Evolutionary conservation across 1,140 invertebrate genomes (phyloP).

Genomic region (Halotydeus destructor): DNA sequence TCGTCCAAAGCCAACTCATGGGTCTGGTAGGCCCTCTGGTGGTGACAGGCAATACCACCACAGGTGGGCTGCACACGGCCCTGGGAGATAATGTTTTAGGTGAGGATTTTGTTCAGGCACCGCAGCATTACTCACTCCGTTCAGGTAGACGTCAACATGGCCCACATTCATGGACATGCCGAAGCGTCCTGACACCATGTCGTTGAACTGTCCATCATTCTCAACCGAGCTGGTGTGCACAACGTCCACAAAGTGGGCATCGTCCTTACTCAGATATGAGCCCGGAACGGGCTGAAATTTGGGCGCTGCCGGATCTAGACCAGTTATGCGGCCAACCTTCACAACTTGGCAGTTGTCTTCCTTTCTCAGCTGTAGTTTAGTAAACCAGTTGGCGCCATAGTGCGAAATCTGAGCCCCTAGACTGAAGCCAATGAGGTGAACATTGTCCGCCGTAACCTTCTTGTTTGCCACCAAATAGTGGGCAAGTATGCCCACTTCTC

Average conservation of each 20-base stretch:
- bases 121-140: too few species aligned
- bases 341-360: too few species aligned
- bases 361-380: slow-evolving; percentile 44
- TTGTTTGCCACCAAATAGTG: too few species aligned
- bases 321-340: slow-evolving; percentile 26
- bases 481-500: too few species aligned
- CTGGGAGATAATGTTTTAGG: too few species aligned
- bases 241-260: slow-evolving; percentile 78
- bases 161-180: slow-evolving; percentile 39
- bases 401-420: slow-evolving; percentile 67
- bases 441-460: slow-evolving; percentile 30
- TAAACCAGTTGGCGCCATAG: slow-evolving; percentile 40
- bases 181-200: slow-evolving; percentile 50
- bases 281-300: slow-evolving; percentile 61
- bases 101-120: too few species aligned
- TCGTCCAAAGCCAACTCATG: too few species aligned
- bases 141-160: slow-evolving; percentile 57
- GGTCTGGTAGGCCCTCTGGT: too few species aligned
- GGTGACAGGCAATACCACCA: too few species aligned
- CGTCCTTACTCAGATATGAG: slow-evolving; percentile 51
- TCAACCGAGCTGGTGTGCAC: slow-evolving; percentile 75
- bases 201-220: too few species aligned
- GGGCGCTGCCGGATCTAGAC: slow-evolving; percentile 75
- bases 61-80: too few species aligned
- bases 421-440: slow-evolving; percentile 78